Evolutionary conservation across 2,888 invertebrate species (phyloP).

Genomic region (Monoplex corrugatus): DNA sequence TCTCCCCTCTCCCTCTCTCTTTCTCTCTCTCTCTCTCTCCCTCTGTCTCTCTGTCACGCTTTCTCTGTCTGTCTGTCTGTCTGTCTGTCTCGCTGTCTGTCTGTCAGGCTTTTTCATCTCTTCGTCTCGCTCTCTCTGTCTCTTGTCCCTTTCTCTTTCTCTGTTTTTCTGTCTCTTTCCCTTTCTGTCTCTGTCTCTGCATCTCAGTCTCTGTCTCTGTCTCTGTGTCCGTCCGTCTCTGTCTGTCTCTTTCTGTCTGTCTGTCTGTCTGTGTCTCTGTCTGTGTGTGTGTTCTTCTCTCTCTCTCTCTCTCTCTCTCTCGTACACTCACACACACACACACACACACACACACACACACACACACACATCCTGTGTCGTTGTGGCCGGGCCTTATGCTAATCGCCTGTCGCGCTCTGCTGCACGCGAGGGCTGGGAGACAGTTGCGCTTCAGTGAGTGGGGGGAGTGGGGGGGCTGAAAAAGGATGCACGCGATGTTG

Average conservation of each 20-base stretch:
- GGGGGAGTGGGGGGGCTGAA: not conserved
- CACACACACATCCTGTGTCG: not conserved
- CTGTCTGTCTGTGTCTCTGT: not conserved
- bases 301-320: too few relatives aligned
- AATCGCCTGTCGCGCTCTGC: not conserved
- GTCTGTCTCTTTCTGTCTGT: not conserved
- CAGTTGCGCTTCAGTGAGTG: not conserved
- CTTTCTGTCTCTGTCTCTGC: not conserved
- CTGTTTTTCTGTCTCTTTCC: not conserved
- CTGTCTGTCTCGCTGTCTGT: not conserved
- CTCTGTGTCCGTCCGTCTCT: not conserved
- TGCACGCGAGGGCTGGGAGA: not conserved
- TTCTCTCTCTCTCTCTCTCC: too few relatives aligned
- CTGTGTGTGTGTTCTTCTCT: not conserved
- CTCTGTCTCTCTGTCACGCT: not conserved
- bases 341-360: not conserved
- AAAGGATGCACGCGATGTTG: not conserved
- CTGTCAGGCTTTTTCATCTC: not conserved
- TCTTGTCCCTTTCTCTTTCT: not conserved
- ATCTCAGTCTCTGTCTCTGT: not conserved
- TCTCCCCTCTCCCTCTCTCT: too few relatives aligned
- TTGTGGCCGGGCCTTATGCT: not conserved
- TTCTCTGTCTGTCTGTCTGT: not conserved
- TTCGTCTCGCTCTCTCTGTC: not conserved
- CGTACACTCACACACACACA: not conserved